Percentiles rank a stretch among this genome's conserved stretches.
phyloP scores from a whole-genome alignment of 2,113 vertebrate genomes.

The Lasiurus borealis region DNA sequence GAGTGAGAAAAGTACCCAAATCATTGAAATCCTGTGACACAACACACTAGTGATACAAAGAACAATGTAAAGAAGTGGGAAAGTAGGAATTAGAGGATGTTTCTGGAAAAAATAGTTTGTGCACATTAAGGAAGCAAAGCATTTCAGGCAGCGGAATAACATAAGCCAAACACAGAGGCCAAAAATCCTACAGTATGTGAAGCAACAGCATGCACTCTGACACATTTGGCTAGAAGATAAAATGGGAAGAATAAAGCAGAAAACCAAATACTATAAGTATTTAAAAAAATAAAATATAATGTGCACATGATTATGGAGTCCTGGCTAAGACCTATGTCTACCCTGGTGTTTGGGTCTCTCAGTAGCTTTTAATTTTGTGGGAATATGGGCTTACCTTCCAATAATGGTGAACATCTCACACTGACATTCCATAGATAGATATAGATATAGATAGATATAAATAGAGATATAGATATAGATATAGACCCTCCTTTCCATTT shows the following conservation, averaged over 20 bases:
- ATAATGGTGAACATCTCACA: neutral
- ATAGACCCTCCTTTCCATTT: neutral
- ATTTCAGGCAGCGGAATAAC: neutral
- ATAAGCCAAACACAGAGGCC: neutral
- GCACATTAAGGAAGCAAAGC: neutral
- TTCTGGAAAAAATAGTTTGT: neutral
- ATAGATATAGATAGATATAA: neutral
- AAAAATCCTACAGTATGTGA: neutral
- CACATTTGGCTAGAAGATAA: neutral
- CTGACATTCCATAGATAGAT: neutral
- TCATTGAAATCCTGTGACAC: neutral
- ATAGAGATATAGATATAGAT: neutral
- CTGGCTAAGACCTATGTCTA: neutral
- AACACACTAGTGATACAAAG: neutral
- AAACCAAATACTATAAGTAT: neutral
- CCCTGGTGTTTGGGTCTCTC: neutral
- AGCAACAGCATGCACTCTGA: neutral
- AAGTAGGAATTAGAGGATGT: neutral
- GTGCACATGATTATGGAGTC: neutral
- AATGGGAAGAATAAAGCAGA: neutral
- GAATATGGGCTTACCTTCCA: neutral
- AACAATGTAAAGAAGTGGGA: neutral
- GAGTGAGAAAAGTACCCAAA: neutral
- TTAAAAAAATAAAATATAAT: slow-evolving; percentile 17
- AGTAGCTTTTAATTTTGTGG: neutral